Base-by-base conservation (phyloP, 2,797 vertebrate genomes). In the Crax fasciolata region DNA sequence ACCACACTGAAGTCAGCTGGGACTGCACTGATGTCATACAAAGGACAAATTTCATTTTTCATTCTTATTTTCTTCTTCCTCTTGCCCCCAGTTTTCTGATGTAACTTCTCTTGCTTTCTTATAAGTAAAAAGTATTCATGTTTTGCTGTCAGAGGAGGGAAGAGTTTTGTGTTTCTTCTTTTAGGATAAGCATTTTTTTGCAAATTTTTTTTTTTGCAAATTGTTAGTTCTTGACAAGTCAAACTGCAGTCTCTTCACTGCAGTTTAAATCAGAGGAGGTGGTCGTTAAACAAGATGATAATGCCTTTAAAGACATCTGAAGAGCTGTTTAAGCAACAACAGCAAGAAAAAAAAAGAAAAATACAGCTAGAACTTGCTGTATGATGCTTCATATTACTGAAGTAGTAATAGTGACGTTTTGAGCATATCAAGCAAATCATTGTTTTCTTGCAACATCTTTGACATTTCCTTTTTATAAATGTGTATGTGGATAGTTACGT, bases 121-220 rank as follows among this genome's bases (percentile, higher is more conserved):
- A 19, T 2, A 52, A 30, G 28, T 32, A 67, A 59, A 74, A 65
- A 24, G 49, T 4, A 25, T 3, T 41, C 0, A 0, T 43, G 1
- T 39, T 11, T 38, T 66, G 35, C 38, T 91, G 66, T 32, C 30
- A 70, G 70, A 92, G 74, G 21, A 18, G 8, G 48, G 54, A 28
- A 41, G 20, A 35, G 8, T 44, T 83, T 15, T 71, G 4, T 28
- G n/a, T 76, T 18, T 65, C 84, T 75, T 63, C 11, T 67, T 27
- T 30, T 25, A 43, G 18, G 13, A 59, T 66, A 66, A 93, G 72
- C 6, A 10, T 66, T 66, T 78, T 94, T n/a, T 30, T 66, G 30
- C 30, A 52, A 49, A 32, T 35, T 35, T 35, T 35, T n/a, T 54
- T 41, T 9, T 54, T 49, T 23, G 80, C 65, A 76, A 73, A 27